Percentiles rank a stretch among this genome's conserved stretches.
phyloP scores from a whole-genome alignment of 2,113 vertebrate genomes.

The Marcusenius ussheri region DNA sequence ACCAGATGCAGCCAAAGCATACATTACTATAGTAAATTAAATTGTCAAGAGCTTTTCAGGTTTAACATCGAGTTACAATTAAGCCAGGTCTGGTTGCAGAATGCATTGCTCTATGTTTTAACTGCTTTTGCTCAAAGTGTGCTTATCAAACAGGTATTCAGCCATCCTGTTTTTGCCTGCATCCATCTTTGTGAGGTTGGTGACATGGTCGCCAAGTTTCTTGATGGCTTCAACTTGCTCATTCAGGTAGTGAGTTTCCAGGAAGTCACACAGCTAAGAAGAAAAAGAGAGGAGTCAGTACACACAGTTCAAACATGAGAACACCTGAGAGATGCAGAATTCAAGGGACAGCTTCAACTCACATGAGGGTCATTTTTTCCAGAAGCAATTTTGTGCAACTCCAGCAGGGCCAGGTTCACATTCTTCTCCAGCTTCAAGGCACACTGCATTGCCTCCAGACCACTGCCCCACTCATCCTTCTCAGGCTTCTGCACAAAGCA shows the following conservation, averaged over 20 bases:
- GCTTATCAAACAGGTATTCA: constrained; percentile 92
- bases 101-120: constrained; percentile 34
- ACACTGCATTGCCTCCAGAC: constrained; percentile 65
- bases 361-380: constrained; percentile 30
- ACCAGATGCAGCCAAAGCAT: neutral
- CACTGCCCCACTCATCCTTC: constrained; percentile 67
- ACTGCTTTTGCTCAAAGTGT: constrained; percentile 68
- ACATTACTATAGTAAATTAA: neutral
- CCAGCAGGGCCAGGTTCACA: constrained; percentile 71
- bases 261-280: constrained; percentile 68
- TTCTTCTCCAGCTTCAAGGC: constrained; percentile 73
- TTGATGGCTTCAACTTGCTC: constrained; percentile 93
- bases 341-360: too few relatives aligned
- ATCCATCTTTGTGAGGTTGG: constrained; percentile 63
- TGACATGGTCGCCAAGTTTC: constrained; percentile 72
- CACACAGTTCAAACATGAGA: too few relatives aligned
- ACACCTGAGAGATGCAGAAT: too few relatives aligned
- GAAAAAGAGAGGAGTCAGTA: too few relatives aligned
- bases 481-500: constrained; percentile 52
- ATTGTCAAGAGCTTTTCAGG: neutral
- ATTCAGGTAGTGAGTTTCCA: constrained; percentile 87
- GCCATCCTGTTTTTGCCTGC: constrained; percentile 73
- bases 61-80: neutral
- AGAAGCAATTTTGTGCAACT: constrained; percentile 64
- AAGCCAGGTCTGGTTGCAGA: neutral